phyloP scores from a whole-genome alignment of 2,888 invertebrate genomes.

The Melanchra persicariae region DNA sequence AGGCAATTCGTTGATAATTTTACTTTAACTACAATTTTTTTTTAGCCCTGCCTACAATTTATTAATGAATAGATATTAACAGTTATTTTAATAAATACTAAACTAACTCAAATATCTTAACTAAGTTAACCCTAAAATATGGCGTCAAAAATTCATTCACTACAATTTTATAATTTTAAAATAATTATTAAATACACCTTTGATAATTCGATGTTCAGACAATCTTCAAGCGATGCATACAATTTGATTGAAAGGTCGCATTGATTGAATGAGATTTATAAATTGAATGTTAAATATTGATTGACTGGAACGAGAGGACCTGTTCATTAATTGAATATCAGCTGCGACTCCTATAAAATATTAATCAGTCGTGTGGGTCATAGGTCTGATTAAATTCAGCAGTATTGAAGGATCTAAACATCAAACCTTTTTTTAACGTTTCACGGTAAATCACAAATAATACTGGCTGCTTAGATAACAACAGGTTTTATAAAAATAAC shows the following conservation, averaged over 20 bases:
- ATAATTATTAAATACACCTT: conserved; percentile 6
- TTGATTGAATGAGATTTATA: conserved; percentile 59
- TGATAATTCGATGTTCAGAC: conserved; percentile 19
- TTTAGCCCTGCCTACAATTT: too few species aligned
- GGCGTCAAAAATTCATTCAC: too few species aligned
- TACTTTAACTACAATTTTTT: too few species aligned
- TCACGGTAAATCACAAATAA: background rate
- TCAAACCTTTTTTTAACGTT: background rate
- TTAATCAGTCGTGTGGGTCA: background rate
- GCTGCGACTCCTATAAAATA: conserved; percentile 21
- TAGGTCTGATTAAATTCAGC: background rate
- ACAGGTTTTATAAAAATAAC: too few species aligned
- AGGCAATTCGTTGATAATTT: background rate
- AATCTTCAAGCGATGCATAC: conserved; percentile 40
- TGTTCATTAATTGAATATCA: conserved; percentile 61
- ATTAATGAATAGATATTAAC: too few species aligned
- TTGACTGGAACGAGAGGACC: conserved; percentile 48
- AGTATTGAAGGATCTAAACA: background rate
- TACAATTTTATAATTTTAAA: too few species aligned
- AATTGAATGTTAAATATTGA: conserved; percentile 66
- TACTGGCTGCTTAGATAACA: background rate
- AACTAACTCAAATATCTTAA: too few species aligned
- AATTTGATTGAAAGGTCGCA: conserved; percentile 50
- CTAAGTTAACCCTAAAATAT: too few species aligned
- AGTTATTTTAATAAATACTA: too few species aligned